Evolutionary conservation across 2,888 invertebrate genomes (phyloP).

Genomic region (Microchrysa polita): DNA sequence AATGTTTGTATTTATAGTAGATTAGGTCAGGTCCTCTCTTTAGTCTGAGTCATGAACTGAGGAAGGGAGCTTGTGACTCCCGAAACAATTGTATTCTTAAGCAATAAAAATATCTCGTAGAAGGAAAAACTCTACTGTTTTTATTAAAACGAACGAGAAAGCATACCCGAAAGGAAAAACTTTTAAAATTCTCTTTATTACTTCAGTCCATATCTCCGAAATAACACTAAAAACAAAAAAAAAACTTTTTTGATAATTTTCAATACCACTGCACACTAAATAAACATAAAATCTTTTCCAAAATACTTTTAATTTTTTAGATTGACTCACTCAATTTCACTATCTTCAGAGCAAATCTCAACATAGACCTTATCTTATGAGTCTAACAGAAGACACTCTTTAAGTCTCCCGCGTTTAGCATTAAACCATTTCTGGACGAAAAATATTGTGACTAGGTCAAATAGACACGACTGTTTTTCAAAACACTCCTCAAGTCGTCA

Average conservation of each 20-base stretch:
- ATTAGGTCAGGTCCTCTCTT: too few relatives aligned
- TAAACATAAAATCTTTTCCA: neutral
- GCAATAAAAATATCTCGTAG: too few relatives aligned
- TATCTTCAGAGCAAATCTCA: too few relatives aligned
- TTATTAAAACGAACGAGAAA: too few relatives aligned
- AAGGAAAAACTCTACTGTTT: too few relatives aligned
- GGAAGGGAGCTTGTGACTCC: too few relatives aligned
- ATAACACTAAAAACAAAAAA: neutral
- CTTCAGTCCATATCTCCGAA: neutral
- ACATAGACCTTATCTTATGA: conserved; percentile 30
- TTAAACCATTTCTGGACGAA: conserved; percentile 10
- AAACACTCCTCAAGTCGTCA: neutral
- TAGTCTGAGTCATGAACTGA: too few relatives aligned
- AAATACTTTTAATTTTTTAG: conserved; percentile 11
- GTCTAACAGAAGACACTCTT: conserved; percentile 11
- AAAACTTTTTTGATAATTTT: neutral
- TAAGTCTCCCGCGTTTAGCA: neutral
- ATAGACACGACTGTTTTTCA: neutral
- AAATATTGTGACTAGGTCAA: conserved; percentile 26
- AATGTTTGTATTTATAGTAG: too few relatives aligned
- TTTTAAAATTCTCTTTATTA: neutral
- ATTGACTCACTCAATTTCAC: conserved; percentile 23
- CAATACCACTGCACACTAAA: neutral
- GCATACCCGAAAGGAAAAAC: too few relatives aligned
- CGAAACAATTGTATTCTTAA: too few relatives aligned